A percentile compares a stretch with the other conserved stretches of the same genome.
Evolutionary conservation across 1,140 invertebrate genomes (phyloP).

Genomic region (Bombus polaris): DNA sequence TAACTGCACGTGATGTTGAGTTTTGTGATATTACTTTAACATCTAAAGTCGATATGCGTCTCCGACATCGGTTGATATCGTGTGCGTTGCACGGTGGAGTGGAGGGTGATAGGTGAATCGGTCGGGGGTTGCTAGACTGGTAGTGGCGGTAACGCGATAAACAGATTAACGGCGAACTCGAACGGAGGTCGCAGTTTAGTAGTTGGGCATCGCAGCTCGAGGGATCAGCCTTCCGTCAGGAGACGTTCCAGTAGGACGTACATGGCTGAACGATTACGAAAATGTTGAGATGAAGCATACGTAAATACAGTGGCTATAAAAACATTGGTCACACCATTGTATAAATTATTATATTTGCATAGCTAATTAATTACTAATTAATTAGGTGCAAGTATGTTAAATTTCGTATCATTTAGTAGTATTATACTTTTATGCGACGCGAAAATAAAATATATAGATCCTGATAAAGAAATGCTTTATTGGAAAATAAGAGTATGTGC

Average conservation of each 20-base stretch:
- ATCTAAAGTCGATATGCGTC: not conserved
- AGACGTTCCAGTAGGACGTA: conserved; percentile 1
- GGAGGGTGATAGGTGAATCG: conserved; percentile 37
- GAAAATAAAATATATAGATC: not conserved
- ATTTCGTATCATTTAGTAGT: too few relatives aligned
- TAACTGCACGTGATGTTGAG: not conserved
- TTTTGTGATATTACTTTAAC: not conserved
- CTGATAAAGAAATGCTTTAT: too few relatives aligned
- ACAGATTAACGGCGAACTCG: conserved; percentile 80
- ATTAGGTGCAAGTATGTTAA: too few relatives aligned
- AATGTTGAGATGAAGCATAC: too few relatives aligned
- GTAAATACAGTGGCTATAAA: too few relatives aligned
- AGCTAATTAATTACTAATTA: too few relatives aligned
- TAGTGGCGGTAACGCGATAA: conserved; percentile 81
- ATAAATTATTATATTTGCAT: too few relatives aligned
- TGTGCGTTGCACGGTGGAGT: conserved; percentile 29
- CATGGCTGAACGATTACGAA: not conserved
- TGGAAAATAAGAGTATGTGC: not conserved
- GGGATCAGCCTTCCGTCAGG: conserved; percentile 45
- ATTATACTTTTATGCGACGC: too few relatives aligned
- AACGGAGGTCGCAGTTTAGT: conserved; percentile 75
- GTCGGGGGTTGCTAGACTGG: conserved; percentile 74
- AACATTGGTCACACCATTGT: too few relatives aligned
- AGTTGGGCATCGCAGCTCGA: conserved; percentile 65
- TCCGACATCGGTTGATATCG: conserved; percentile 40